A percentile compares a stretch with the other conserved stretches of the same genome.
Evolutionary conservation across 2,797 vertebrate species (phyloP).

Genomic region (Sebastes oblongus): DNA sequence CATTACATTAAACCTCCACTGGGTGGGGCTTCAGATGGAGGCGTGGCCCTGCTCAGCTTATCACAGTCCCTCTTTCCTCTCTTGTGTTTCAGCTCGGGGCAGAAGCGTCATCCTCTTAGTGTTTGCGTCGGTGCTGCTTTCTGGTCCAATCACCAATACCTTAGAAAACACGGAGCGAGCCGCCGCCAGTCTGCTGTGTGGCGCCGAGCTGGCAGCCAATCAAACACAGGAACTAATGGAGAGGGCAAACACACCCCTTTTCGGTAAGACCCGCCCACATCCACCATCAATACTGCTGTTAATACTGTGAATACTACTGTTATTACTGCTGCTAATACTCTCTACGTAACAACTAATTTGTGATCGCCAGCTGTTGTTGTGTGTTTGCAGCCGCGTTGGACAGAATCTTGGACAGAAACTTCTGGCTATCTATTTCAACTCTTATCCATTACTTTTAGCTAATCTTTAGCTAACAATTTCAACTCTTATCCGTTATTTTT

Average conservation of each 20-base stretch:
- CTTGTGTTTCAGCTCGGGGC: slow-evolving; percentile 78
- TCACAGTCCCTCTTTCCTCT: not conserved
- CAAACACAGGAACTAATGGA: slow-evolving; percentile 85
- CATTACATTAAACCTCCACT: not conserved
- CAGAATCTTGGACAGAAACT: too few relatives aligned
- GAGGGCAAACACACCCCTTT: slow-evolving; percentile 79
- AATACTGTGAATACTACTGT: not conserved
- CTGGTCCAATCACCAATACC: slow-evolving; percentile 87
- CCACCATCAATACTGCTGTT: not conserved
- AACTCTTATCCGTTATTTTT: too few relatives aligned
- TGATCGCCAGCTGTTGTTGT: not conserved
- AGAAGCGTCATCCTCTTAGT: slow-evolving; percentile 82
- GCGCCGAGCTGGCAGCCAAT: slow-evolving; percentile 87
- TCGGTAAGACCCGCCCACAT: slow-evolving; percentile 79
- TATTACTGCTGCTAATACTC: not conserved
- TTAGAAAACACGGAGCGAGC: slow-evolving; percentile 83
- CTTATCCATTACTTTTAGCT: too few relatives aligned
- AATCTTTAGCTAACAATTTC: too few relatives aligned
- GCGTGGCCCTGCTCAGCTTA: not conserved
- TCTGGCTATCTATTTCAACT: too few relatives aligned
- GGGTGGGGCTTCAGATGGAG: not conserved
- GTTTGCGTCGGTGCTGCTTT: slow-evolving; percentile 78
- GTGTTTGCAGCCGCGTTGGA: not conserved
- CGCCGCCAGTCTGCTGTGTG: slow-evolving; percentile 86
- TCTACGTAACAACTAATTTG: not conserved